Evolutionary conservation across 2,113 vertebrate genomes (phyloP), one percentile per base, ranked within the genome.

Genomic region (Alces alces): DNA sequence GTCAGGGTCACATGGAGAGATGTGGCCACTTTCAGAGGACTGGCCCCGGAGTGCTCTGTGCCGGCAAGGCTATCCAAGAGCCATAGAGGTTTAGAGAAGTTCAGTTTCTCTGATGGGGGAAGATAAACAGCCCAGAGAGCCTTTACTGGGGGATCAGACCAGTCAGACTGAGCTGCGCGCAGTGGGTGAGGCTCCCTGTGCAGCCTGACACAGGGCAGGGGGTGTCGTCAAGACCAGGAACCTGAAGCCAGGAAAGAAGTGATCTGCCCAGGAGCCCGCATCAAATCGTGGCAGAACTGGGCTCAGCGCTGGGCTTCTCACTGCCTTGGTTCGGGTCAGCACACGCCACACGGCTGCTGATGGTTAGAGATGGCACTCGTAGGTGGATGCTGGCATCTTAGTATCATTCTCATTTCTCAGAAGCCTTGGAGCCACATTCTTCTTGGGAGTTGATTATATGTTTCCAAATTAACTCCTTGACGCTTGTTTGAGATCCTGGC

Each of bases 381-480:
- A 27, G 84, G 50, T 45, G 13, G 45, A 17, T 23, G 0, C 47
- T 70, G 90, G 45, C 82, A 60, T 54, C 61, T 57, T 54, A 55
- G 86, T 1, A 0, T 73, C 58, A 21, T 93, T 73, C 86, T 61
- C 86, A 13, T 91, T 94, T 66, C 9, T 94, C 73, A 93, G 92
- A 45, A 64, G 36, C 4, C 91, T 94, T 39, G 88, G 92, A 93
- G 91, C 82, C 82, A 86, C 76, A 17, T 88, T 94, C 80, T 92
- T 79, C 92, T 64, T 64, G 58, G 45, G 80, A 96, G 55, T n/a
- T 93, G 85, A 95, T 96, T 89, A 61, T 25, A 57, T 39, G 58
- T 88, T 97, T 92, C 50, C 7, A 0, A 95, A 86, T 96, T 43
- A 61, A 91, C 14, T 93, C 93, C 95, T 95, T 90, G 80, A 93